Evolutionary conservation across 2,113 vertebrate species (phyloP).

Genomic region (Aspidoscelis tigris): DNA sequence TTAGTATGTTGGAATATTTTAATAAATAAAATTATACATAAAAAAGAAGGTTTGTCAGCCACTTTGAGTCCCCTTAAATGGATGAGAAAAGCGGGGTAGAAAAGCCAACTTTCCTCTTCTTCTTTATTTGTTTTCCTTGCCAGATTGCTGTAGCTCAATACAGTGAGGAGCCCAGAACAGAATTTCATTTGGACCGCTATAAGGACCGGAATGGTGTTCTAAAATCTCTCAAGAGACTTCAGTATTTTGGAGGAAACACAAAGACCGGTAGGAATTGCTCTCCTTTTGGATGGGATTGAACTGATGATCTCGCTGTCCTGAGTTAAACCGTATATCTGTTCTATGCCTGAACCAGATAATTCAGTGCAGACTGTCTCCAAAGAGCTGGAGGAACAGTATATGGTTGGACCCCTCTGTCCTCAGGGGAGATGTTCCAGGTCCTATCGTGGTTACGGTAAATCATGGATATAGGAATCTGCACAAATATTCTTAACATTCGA

Average conservation of each 20-base stretch:
- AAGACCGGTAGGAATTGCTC: constrained; percentile 78
- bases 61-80: no score
- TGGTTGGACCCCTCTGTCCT: not conserved
- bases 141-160: constrained; percentile 90
- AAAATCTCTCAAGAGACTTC: constrained; percentile 75
- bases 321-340: not conserved
- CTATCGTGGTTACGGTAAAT: no score
- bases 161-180: constrained; percentile 85
- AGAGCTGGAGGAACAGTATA: not conserved
- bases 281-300: not conserved
- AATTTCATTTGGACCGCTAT: constrained; percentile 80
- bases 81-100: no score
- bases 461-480: no score
- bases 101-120: not conserved
- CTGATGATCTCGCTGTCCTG: not conserved
- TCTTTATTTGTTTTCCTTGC: not conserved
- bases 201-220: constrained; percentile 82
- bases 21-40: no score
- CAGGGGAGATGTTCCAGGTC: not conserved
- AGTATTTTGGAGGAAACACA: constrained; percentile 87
- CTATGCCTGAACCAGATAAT: not conserved
- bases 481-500: no score
- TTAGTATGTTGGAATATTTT: no score
- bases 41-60: no score
- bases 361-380: no score